Percentiles rank a stretch among this genome's conserved stretches.
These are phyloP conservation scores for Nephrotoma flavescens DNA, from an alignment of 2,888 invertebrate genomes.

Conservation along the genomic window DNA sequence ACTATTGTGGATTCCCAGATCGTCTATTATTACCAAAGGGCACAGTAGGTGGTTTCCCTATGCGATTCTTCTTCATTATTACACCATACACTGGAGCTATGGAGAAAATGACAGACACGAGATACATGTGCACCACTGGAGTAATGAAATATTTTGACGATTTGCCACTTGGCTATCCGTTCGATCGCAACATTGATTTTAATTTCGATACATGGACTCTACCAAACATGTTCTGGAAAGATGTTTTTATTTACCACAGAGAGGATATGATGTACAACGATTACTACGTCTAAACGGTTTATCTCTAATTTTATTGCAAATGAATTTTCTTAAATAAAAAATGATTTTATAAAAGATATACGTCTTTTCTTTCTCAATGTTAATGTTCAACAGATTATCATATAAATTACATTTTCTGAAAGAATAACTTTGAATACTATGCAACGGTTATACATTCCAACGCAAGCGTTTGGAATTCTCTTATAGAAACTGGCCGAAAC, in stretches of 20 bases:
- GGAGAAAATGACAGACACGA: not conserved
- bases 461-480: too few relatives aligned
- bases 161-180: slow-evolving; percentile 32
- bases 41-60: slow-evolving; percentile 42
- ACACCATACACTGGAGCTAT: slow-evolving; percentile 28
- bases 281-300: not conserved
- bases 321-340: not conserved
- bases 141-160: slow-evolving; percentile 30
- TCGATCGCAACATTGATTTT: slow-evolving; percentile 34
- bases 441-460: too few relatives aligned
- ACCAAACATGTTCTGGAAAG: slow-evolving; percentile 33
- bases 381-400: too few relatives aligned
- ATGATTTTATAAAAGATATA: not conserved
- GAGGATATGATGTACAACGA: not conserved
- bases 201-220: slow-evolving; percentile 9
- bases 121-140: slow-evolving; percentile 14
- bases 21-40: slow-evolving; percentile 51
- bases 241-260: slow-evolving; percentile 14
- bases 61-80: slow-evolving; percentile 44
- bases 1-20: slow-evolving; percentile 41
- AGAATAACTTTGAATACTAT: too few relatives aligned
- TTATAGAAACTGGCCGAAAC: too few relatives aligned
- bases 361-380: too few relatives aligned
- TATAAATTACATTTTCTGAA: too few relatives aligned
- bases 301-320: not conserved